A percentile compares a stretch with the other conserved stretches of the same genome.
Evolutionary conservation across 2,113 vertebrate species (phyloP).

Genomic region (Entelurus aequoreus): DNA sequence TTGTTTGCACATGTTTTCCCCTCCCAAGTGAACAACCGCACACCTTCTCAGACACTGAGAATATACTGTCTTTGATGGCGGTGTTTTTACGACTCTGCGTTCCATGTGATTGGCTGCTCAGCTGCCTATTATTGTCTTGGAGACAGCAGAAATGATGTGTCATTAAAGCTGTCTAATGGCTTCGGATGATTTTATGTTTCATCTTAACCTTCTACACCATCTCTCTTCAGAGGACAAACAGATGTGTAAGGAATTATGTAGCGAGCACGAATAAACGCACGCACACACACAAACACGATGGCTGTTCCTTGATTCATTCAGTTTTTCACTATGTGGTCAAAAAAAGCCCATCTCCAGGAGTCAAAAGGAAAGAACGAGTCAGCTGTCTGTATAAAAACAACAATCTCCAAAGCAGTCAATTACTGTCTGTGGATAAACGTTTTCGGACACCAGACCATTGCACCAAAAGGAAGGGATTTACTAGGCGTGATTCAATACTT

Average conservation of each 20-base stretch:
- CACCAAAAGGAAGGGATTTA: not conserved
- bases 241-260: conserved; percentile 32
- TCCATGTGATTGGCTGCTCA: conserved; percentile 30
- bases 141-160: conserved; percentile 37
- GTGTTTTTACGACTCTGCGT: conserved; percentile 23
- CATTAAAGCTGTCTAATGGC: conserved; percentile 41
- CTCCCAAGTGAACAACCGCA: conserved; percentile 46
- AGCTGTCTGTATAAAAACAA: conserved; percentile 63
- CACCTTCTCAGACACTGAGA: conserved; percentile 49
- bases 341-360: conserved; percentile 52
- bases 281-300: conserved; percentile 1
- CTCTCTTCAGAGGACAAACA: conserved; percentile 35
- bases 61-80: conserved; percentile 33
- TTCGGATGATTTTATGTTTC: conserved; percentile 49
- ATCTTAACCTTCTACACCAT: conserved; percentile 51
- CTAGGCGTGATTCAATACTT: not conserved
- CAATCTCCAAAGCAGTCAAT: conserved; percentile 49
- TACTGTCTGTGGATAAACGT: not conserved
- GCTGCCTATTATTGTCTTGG: conserved; percentile 39
- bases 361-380: conserved; percentile 54
- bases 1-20: conserved; percentile 53
- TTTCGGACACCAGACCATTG: not conserved
- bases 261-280: conserved; percentile 14
- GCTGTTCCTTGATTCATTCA: conserved; percentile 35
- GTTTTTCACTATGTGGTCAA: conserved; percentile 54